Percentiles rank a stretch among this genome's conserved stretches.
Conservation (phyloP, 2,888 invertebrate genomes). For the Oeneis ivallda region DNA sequence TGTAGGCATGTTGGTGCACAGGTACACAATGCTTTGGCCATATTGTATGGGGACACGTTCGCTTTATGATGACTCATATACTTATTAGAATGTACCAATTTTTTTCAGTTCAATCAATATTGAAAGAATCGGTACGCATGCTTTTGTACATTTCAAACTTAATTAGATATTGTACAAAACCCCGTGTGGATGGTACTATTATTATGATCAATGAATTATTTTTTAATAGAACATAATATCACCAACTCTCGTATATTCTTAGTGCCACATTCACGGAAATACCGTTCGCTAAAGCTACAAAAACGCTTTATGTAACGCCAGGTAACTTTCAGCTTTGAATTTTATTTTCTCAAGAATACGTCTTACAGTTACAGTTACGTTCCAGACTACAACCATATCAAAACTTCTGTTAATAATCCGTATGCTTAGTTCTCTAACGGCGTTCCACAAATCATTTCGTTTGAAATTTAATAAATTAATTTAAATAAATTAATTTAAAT, state of each 20-base stretch:
- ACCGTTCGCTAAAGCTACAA: constrained; percentile 22
- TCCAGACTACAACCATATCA: not conserved
- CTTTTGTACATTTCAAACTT: constrained; percentile 44
- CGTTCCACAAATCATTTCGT: constrained; percentile 1
- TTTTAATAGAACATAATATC: not conserved
- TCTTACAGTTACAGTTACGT: no score
- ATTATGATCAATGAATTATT: not conserved
- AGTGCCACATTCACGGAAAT: constrained; percentile 27
- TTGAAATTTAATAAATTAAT: no score
- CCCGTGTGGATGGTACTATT: constrained; percentile 32
- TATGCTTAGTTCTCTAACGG: not conserved
- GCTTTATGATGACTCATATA: constrained; percentile 48
- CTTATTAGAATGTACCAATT: constrained; percentile 56
- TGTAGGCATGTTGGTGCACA: constrained; percentile 73
- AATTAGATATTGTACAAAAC: constrained; percentile 15
- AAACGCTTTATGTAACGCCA: not conserved
- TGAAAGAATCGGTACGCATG: constrained; percentile 75
- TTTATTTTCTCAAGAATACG: not conserved
- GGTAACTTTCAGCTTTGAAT: constrained; percentile 1
- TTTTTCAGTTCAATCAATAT: constrained; percentile 67
- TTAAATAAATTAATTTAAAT: no score
- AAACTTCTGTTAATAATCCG: not conserved
- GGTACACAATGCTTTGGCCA: constrained; percentile 59
- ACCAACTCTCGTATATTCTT: not conserved
- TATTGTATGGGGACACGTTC: constrained; percentile 44